Conservation (phyloP, 2,113 vertebrate genomes). For the Zapornia atra region DNA sequence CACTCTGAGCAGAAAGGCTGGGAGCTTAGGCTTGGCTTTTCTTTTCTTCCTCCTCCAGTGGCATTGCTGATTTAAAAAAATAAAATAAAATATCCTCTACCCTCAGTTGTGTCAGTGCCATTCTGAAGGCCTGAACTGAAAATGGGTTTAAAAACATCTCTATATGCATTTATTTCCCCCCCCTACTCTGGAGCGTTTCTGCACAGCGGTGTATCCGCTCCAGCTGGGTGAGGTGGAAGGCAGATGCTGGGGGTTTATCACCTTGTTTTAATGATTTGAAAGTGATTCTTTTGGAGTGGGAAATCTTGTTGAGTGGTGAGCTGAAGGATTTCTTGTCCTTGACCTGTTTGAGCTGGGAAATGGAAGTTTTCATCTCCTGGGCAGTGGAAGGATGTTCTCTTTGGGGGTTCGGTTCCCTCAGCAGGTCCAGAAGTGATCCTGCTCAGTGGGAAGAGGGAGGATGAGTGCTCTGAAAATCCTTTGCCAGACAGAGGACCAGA, state of each 20-base stretch:
- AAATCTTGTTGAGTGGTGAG: neutral
- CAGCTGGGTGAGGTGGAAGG: too few relatives aligned
- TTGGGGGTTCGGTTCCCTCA: too few relatives aligned
- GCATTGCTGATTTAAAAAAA: neutral
- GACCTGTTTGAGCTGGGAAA: neutral
- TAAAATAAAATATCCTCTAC: neutral
- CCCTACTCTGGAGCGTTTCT: neutral
- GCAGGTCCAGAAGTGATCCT: too few relatives aligned
- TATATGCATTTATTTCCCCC: neutral
- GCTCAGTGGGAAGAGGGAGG: too few relatives aligned
- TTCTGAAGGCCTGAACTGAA: neutral
- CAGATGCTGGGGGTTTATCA: neutral
- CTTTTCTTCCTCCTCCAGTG: neutral
- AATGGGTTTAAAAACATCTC: neutral
- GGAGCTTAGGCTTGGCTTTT: neutral
- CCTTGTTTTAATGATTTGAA: neutral
- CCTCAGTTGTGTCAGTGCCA: neutral
- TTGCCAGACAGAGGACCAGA: too few relatives aligned
- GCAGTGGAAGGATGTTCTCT: too few relatives aligned
- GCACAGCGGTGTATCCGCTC: fast-evolving
- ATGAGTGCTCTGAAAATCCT: too few relatives aligned
- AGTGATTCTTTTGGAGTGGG: neutral
- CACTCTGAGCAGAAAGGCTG: neutral
- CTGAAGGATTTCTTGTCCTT: neutral
- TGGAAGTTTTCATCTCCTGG: neutral